Base-by-base conservation (phyloP, 1,140 invertebrate genomes). In the Drosophila bipectinata region DNA sequence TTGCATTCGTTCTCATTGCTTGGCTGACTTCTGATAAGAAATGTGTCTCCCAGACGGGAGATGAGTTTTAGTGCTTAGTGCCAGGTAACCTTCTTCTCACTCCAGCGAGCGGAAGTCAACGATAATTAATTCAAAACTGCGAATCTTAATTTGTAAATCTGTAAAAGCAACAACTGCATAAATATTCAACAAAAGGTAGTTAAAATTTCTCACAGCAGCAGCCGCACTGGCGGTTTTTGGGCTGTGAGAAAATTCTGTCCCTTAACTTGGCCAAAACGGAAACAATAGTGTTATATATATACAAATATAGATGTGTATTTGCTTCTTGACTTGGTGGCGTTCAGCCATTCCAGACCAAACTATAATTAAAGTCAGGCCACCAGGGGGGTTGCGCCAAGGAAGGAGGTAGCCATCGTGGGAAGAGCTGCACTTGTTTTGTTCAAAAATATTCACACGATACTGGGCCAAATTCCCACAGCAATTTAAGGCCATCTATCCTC, bases 131-230 rank as follows among this genome's bases (percentile, higher is more conserved):
- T 87, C 79, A 79, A 88, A 88, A 73, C 62, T 63, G 57, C 61
- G 76, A 82, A 77, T 79, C 79, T 88, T 74, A 88, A 88, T 82
- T 88, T 88, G 79, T 88, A 88, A 88, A 88, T 84, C 61, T 78
- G 71, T 82, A 78, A 79, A 55, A 58, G 30, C 53, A 71, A 52
- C 60, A 62, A 77, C 45, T 87, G 83, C 74, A 87, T 87, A 88
- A 88, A 88, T 84, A 83, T 88, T 69, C 81, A 77, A 77, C 68
- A 87, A 74, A 63, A 87, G 79, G 73, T 41, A 60, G 52, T 71
- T 68, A 78, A 76, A 76, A 58, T 37, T 87, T 87, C 83, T 64
- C 83, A 87, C 63, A 57, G 54, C 51, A 51, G 62, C 57, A 39
- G 39, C 34, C 47, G 60, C 53, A 1, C 12, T 9, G 58, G 39